Evolutionary conservation across 2,888 invertebrate species (phyloP).

Genomic region (Auanema freiburgensis): DNA sequence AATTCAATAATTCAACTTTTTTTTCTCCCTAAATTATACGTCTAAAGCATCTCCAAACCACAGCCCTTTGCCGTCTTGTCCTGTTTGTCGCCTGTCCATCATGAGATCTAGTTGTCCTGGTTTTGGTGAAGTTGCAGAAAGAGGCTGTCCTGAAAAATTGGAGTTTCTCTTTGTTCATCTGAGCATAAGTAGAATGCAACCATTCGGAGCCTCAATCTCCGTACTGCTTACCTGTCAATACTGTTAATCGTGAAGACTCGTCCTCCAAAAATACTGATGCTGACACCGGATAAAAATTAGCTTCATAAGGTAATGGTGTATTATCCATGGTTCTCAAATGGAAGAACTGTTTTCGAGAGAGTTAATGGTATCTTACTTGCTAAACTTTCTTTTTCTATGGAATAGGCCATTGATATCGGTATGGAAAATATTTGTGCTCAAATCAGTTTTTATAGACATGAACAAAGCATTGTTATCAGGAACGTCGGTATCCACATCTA

Average conservation of each 20-base stretch:
- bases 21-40: constrained; percentile 9
- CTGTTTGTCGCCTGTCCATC: constrained; percentile 31
- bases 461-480: background rate
- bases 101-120: constrained; percentile 27
- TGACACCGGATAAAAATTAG: constrained; percentile 40
- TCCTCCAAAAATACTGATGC: constrained; percentile 33
- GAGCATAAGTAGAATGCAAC: background rate
- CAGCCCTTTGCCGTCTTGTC: constrained; percentile 45
- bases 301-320: constrained; percentile 16
- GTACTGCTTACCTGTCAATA: constrained; percentile 5
- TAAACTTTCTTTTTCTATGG: constrained; percentile 26
- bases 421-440: constrained; percentile 23
- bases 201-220: background rate
- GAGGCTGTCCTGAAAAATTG: constrained; percentile 3
- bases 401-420: constrained; percentile 46
- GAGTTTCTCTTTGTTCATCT: background rate
- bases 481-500: constrained; percentile 7
- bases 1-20: background rate
- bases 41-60: constrained; percentile 25
- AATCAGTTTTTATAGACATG: constrained; percentile 10
- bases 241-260: constrained; percentile 9
- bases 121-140: background rate
- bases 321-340: constrained; percentile 6
- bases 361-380: constrained; percentile 5
- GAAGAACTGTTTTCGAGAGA: constrained; percentile 1